A percentile compares a stretch with the other conserved stretches of the same genome.
These are phyloP conservation scores for Eulemur albifrons DNA, from an alignment of 2,797 vertebrate species.

Conservation along the genomic window DNA sequence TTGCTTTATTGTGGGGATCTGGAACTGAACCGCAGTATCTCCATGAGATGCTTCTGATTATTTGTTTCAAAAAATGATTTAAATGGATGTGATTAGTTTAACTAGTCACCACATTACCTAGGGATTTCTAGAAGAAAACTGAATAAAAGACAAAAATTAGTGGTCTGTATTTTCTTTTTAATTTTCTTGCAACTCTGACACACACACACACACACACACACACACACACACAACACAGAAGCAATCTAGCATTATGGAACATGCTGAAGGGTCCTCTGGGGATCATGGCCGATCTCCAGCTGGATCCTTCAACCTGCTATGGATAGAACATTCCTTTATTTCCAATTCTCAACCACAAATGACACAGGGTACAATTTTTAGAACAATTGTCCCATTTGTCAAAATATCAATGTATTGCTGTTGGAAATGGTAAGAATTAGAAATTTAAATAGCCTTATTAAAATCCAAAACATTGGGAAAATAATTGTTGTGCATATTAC, in stretches of 20 bases:
- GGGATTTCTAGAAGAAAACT: neutral
- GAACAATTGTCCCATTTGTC: neutral
- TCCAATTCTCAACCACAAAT: constrained; percentile 13
- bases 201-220: neutral
- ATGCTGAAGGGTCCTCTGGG: neutral
- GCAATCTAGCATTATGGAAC: neutral
- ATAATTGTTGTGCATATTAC: neutral
- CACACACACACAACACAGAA: neutral
- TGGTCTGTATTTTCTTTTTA: neutral
- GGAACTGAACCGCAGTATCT: neutral
- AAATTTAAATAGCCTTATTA: constrained; percentile 2
- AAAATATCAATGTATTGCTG: neutral
- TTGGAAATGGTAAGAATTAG: neutral
- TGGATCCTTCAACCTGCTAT: neutral
- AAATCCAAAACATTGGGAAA: neutral
- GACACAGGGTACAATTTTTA: neutral
- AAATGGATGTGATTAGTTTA: neutral
- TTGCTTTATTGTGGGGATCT: neutral
- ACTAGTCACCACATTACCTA: neutral
- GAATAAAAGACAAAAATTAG: neutral
- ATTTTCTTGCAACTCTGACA: neutral
- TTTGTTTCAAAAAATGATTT: neutral
- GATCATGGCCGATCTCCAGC: neutral
- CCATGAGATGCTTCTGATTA: neutral
- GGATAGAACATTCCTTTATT: neutral